Conservation (phyloP, 2,888 invertebrate species). For the Lasioglossum zephyrum region DNA sequence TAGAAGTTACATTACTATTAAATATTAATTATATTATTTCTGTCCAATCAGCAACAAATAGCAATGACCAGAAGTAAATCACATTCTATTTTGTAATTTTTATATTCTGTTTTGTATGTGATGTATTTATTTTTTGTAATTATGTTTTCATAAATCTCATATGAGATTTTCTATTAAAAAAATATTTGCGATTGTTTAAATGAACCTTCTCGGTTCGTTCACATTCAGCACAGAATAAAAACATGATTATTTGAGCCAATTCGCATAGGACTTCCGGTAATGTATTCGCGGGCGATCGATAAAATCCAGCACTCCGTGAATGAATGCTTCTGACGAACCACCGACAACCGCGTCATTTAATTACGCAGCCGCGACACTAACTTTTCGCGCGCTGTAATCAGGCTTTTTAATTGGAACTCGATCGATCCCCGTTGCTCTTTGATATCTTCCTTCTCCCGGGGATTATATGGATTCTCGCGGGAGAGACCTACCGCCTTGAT, state of each 20-base stretch:
- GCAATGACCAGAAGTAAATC: neutral
- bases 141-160: too few species aligned
- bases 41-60: neutral
- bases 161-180: too few species aligned
- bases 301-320: constrained; percentile 40
- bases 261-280: constrained; percentile 47
- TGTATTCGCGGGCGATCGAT: constrained; percentile 60
- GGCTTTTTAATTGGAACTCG: constrained; percentile 63
- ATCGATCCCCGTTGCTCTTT: constrained; percentile 2
- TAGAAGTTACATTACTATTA: too few species aligned
- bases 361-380: constrained; percentile 57
- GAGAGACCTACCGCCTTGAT: constrained; percentile 16
- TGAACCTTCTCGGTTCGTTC: too few species aligned
- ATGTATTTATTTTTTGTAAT: too few species aligned
- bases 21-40: too few species aligned
- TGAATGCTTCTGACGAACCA: constrained; percentile 61
- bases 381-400: constrained; percentile 63
- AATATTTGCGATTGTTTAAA: neutral
- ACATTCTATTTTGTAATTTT: too few species aligned
- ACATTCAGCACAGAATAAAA: neutral
- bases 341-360: constrained; percentile 65
- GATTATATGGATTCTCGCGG: neutral
- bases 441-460: neutral
- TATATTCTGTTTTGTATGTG: too few species aligned
- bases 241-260: neutral